Evolutionary conservation across 1,140 invertebrate genomes (phyloP).

Genomic region (Pogonomyrmex barbatus): DNA sequence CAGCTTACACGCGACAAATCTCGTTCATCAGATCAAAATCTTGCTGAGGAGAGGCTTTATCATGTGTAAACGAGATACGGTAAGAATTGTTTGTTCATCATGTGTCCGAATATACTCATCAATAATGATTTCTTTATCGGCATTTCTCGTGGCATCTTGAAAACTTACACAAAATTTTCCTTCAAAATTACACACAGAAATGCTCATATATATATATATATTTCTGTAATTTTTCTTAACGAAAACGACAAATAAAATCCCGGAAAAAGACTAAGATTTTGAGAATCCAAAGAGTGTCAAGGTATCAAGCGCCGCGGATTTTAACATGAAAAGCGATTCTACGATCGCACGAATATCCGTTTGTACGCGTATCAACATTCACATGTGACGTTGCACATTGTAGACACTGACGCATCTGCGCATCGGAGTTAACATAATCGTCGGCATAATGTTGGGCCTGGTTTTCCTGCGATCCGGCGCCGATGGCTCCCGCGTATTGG

Average conservation of each 20-base stretch:
- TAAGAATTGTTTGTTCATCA: slow-evolving; percentile 75
- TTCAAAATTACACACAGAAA: background rate
- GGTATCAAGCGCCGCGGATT: background rate
- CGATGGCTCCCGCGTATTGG: slow-evolving; percentile 90
- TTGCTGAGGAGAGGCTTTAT: slow-evolving; percentile 90
- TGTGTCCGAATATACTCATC: background rate
- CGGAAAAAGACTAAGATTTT: background rate
- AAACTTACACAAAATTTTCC: background rate
- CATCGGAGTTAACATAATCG: slow-evolving; percentile 90
- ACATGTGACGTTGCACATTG: slow-evolving; percentile 68
- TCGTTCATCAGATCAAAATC: slow-evolving; percentile 90
- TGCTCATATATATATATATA: background rate
- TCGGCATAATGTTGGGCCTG: slow-evolving; percentile 91
- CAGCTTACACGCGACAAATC: slow-evolving; percentile 89
- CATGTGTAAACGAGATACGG: slow-evolving; percentile 91
- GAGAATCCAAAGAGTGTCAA: background rate
- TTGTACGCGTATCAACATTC: background rate
- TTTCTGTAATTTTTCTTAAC: background rate
- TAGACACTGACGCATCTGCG: slow-evolving; percentile 96
- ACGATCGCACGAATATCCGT: background rate
- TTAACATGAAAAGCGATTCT: too few species aligned
- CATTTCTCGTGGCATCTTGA: background rate
- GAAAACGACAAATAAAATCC: background rate
- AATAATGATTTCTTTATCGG: background rate
- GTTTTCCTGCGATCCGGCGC: slow-evolving; percentile 90